phyloP scores from a whole-genome alignment of 2,113 vertebrate species.

The Hippocampus barbouri region DNA sequence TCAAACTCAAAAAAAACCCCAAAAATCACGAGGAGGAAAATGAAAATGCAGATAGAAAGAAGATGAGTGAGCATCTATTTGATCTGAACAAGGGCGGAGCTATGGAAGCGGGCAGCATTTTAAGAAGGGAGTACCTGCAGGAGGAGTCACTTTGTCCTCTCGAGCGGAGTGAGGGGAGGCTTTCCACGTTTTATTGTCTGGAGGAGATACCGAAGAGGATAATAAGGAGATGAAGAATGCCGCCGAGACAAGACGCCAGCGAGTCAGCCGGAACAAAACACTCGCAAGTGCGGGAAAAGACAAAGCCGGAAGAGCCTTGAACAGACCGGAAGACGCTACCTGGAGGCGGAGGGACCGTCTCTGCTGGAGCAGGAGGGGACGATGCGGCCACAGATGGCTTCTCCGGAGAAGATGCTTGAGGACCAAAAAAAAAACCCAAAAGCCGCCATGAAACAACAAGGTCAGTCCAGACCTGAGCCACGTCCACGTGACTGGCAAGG shows the following conservation, averaged over 20 bases:
- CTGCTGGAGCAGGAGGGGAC: constrained; percentile 13
- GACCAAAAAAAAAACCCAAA: constrained; percentile 40
- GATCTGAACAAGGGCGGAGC: neutral
- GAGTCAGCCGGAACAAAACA: neutral
- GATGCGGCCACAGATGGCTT: constrained; percentile 33
- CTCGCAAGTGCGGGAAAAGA: neutral
- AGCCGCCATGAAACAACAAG: constrained; percentile 12
- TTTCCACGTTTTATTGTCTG: constrained; percentile 2
- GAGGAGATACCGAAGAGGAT: constrained; percentile 3
- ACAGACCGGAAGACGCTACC: constrained; percentile 18
- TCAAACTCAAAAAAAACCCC: neutral
- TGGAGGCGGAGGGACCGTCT: constrained; percentile 16
- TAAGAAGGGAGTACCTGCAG: neutral
- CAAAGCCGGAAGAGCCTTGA: neutral
- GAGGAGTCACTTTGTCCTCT: constrained; percentile 10
- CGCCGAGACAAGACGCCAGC: neutral
- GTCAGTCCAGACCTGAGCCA: neutral
- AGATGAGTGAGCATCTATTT: neutral
- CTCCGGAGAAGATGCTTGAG: constrained; percentile 41
- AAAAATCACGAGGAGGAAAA: no score
- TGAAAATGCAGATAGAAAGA: neutral
- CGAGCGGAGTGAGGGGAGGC: neutral
- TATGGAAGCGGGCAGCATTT: neutral
- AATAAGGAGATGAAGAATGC: constrained; percentile 6
- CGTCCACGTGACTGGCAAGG: neutral